A percentile compares a stretch with the other conserved stretches of the same genome.
These are phyloP conservation scores for Leuctra nigra DNA, from an alignment of 2,888 invertebrate species.

Conservation along the genomic window DNA sequence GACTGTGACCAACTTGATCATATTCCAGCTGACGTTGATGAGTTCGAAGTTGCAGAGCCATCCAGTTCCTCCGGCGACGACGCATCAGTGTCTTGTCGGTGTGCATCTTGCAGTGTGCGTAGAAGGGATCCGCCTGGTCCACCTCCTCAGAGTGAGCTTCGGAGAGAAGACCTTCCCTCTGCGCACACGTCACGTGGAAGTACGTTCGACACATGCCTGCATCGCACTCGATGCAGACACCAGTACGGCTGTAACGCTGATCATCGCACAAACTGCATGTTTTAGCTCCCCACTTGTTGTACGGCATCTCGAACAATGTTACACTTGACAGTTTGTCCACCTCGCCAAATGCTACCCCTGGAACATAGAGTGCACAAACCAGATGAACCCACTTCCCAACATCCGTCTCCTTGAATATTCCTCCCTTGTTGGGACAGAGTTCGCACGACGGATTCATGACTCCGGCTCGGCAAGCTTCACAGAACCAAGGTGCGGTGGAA, in stretches of 20 bases:
- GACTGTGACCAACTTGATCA: constrained; percentile 54
- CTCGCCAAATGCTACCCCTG: constrained; percentile 95
- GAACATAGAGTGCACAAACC: constrained; percentile 95
- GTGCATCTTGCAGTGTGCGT: constrained; percentile 92
- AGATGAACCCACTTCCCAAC: constrained; percentile 98
- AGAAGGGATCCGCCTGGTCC: constrained; percentile 93
- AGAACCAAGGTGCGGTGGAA: constrained; percentile 98
- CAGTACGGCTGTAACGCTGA: constrained; percentile 78
- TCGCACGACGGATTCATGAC: constrained; percentile 86
- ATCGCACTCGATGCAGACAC: constrained; percentile 95
- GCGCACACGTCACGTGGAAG: constrained; percentile 97
- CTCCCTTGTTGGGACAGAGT: constrained; percentile 89
- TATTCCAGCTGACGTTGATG: constrained; percentile 54
- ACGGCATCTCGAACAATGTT: constrained; percentile 96
- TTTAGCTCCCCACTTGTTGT: constrained; percentile 92
- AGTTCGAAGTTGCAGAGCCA: constrained; percentile 76
- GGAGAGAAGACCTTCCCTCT: constrained; percentile 84
- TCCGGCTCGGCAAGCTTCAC: constrained; percentile 94
- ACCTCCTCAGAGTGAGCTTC: constrained; percentile 88
- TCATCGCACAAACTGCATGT: constrained; percentile 87
- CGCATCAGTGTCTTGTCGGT: constrained; percentile 82
- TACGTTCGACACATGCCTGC: constrained; percentile 96
- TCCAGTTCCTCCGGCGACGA: constrained; percentile 73
- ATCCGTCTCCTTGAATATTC: constrained; percentile 94
- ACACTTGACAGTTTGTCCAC: constrained; percentile 85